These are phyloP conservation scores for Phymorhynchus buccinoides DNA, from an alignment of 1,140 invertebrate species.

Conservation along the genomic window DNA sequence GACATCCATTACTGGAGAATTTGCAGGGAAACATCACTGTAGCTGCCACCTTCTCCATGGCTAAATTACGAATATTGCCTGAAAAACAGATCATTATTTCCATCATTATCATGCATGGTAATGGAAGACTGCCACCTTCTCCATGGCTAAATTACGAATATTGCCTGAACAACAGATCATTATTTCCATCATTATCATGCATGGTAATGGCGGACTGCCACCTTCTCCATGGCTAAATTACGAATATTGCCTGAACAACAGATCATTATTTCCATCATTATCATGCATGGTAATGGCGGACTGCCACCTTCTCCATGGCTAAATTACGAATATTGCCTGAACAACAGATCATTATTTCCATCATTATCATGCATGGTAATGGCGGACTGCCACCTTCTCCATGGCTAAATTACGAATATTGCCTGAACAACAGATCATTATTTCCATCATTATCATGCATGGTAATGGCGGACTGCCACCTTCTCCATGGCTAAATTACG, in stretches of 20 bases:
- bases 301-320: constrained; percentile 99
- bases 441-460: too few relatives aligned
- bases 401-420: too few relatives aligned
- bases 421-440: too few relatives aligned
- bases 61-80: constrained; percentile 97
- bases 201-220: too few relatives aligned
- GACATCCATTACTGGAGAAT: constrained; percentile 96
- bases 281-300: too few relatives aligned
- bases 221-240: constrained; percentile 99
- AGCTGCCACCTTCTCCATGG: constrained; percentile 99
- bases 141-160: constrained; percentile 98
- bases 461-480: too few relatives aligned
- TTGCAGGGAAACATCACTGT: constrained; percentile 99
- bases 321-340: constrained; percentile 96
- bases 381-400: too few relatives aligned
- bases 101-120: too few relatives aligned
- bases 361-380: too few relatives aligned
- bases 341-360: constrained; percentile 11
- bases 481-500: too few relatives aligned
- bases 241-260: constrained; percentile 88
- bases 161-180: constrained; percentile 80
- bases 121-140: constrained; percentile 98
- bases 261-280: neutral
- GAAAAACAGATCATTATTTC: constrained; percentile 43
- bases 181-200: too few relatives aligned